These are phyloP conservation scores for Dicyrtoma fusca DNA, from an alignment of 2,888 invertebrate species.

Conservation along the genomic window DNA sequence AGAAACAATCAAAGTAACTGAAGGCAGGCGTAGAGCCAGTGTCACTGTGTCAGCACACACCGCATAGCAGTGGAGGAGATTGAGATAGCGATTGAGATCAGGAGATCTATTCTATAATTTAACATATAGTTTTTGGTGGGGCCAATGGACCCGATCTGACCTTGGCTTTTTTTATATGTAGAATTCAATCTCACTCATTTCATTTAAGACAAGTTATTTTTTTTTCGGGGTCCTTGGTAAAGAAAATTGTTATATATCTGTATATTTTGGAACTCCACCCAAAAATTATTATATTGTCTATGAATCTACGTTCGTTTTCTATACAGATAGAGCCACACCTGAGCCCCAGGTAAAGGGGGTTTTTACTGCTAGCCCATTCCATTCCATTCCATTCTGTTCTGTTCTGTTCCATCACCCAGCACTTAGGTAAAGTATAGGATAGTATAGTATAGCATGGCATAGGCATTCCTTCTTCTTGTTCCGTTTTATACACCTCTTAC, in stretches of 20 bases:
- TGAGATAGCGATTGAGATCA: no score
- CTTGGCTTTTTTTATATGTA: conserved; percentile 12
- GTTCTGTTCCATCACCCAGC: no score
- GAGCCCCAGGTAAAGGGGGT: conserved; percentile 35
- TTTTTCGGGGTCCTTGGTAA: conserved; percentile 32
- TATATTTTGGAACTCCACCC: conserved; percentile 21
- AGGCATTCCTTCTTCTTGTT: no score
- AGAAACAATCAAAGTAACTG: no score
- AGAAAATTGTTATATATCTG: conserved; percentile 15
- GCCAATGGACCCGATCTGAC: conserved; percentile 29
- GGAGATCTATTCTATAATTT: no score
- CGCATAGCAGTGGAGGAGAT: neutral
- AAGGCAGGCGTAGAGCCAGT: no score
- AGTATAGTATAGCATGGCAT: no score
- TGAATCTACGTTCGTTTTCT: no score
- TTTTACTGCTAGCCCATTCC: neutral
- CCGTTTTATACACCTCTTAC: no score
- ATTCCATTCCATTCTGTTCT: no score
- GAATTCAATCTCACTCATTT: neutral
- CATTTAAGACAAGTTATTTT: conserved; percentile 6
- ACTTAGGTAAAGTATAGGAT: no score
- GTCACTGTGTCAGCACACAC: no score
- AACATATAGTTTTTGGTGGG: neutral
- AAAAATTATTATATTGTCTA: conserved; percentile 11
- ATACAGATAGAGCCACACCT: conserved; percentile 31